phyloP scores from a whole-genome alignment of 2,888 invertebrate genomes.

The Drosophila neotestacea region DNA sequence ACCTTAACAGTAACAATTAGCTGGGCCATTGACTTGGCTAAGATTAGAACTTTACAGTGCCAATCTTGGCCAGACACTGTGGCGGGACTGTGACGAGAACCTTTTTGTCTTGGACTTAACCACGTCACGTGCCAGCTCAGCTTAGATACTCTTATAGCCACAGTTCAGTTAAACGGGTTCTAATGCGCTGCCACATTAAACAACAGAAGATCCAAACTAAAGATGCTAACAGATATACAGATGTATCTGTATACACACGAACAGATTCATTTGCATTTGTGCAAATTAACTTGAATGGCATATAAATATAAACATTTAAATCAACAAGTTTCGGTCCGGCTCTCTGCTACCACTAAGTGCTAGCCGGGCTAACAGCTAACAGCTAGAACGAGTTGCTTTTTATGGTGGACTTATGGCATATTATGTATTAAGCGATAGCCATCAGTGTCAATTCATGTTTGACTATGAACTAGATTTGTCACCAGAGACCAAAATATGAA shows the following conservation, averaged over 20 bases:
- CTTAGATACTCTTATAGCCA: not conserved
- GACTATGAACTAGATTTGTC: conserved; percentile 63
- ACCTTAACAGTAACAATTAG: conserved; percentile 40
- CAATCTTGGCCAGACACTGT: conserved; percentile 56
- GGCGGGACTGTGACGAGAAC: conserved; percentile 53
- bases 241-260: not conserved
- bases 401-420: conserved; percentile 39
- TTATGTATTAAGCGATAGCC: conserved; percentile 41
- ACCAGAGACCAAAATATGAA: conserved; percentile 46
- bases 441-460: conserved; percentile 51
- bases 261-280: conserved; percentile 65
- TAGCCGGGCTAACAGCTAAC: conserved; percentile 5
- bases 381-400: conserved; percentile 47
- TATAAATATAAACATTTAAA: conserved; percentile 72
- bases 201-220: conserved; percentile 18
- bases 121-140: conserved; percentile 43
- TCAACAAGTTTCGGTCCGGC: conserved; percentile 54
- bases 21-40: conserved; percentile 53
- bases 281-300: conserved; percentile 70
- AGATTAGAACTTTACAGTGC: conserved; percentile 59
- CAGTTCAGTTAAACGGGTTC: conserved; percentile 33
- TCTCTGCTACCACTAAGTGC: conserved; percentile 36
- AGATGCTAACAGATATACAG: conserved; percentile 25
- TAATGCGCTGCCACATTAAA: conserved; percentile 18
- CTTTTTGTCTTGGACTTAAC: conserved; percentile 17